A percentile compares a stretch with the other conserved stretches of the same genome.
phyloP scores from a whole-genome alignment of 2,888 invertebrate genomes.

The Drosophila neutralis region DNA sequence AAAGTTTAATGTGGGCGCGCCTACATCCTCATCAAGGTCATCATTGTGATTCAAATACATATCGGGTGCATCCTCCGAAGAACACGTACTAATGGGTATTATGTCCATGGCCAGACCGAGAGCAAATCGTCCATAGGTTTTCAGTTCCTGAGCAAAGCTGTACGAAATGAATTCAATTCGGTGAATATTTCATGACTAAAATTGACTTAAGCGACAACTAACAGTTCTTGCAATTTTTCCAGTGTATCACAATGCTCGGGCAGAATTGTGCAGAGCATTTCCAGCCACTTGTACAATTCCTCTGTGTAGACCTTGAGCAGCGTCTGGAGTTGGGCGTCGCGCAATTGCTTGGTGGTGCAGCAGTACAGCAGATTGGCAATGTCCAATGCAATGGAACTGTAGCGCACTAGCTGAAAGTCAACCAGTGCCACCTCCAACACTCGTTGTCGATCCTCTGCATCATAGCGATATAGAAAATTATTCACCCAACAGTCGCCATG shows the following conservation, averaged over 20 bases:
- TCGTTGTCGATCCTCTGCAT: conserved; percentile 82
- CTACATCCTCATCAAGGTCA: conserved; percentile 78
- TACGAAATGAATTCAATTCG: neutral
- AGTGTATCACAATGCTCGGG: conserved; percentile 84
- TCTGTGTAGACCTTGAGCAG: conserved; percentile 87
- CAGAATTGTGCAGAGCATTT: conserved; percentile 85
- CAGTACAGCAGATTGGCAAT: conserved; percentile 88
- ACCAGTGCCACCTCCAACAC: conserved; percentile 88
- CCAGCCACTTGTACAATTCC: conserved; percentile 86
- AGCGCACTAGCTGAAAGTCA: conserved; percentile 90
- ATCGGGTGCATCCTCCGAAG: conserved; percentile 90
- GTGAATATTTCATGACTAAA: neutral
- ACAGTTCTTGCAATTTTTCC: conserved; percentile 85
- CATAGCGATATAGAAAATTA: conserved; percentile 88
- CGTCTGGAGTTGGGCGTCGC: conserved; percentile 86
- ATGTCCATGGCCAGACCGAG: conserved; percentile 90
- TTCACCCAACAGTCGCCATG: conserved; percentile 92
- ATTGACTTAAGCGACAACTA: neutral
- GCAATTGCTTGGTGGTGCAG: conserved; percentile 88
- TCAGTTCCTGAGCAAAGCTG: conserved; percentile 88
- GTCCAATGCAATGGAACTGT: conserved; percentile 89
- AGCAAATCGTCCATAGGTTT: conserved; percentile 88
- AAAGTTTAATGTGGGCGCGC: conserved; percentile 83
- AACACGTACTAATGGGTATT: conserved; percentile 89
- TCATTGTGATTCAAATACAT: conserved; percentile 86